phyloP scores from a whole-genome alignment of 2,888 invertebrate genomes.

The Tipula unca region DNA sequence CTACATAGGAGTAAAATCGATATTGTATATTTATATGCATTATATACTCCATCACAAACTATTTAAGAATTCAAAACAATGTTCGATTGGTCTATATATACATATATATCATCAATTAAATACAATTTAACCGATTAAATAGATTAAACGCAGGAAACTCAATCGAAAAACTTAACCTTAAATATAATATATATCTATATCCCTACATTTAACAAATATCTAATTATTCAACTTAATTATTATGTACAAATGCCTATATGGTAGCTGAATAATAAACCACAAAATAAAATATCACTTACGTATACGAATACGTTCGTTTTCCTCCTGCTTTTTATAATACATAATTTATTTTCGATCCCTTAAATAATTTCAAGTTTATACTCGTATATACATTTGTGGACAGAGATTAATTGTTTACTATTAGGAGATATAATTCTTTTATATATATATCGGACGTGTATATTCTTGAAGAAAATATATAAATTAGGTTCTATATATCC shows the following conservation, averaged over 20 bases:
- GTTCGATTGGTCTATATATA: not conserved
- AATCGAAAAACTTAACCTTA: not conserved
- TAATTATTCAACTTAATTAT: conserved; percentile 14
- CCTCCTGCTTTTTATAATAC: not conserved
- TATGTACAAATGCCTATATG: not conserved
- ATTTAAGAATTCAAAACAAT: not conserved
- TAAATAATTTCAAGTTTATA: not conserved
- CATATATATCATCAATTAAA: conserved; percentile 14
- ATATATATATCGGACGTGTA: not conserved
- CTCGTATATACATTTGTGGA: not conserved
- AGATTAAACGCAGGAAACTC: not conserved
- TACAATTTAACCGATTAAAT: not conserved
- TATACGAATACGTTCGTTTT: not conserved
- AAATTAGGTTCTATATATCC: not conserved
- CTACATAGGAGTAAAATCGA: not conserved
- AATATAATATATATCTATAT: not conserved
- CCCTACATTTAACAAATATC: not conserved
- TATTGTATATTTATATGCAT: not conserved
- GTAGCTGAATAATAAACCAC: not conserved
- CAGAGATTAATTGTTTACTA: not conserved
- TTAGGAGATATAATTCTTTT: not conserved
- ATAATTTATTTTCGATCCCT: not conserved
- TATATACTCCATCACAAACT: not conserved
- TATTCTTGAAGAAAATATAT: not conserved
- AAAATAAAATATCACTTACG: not conserved